A percentile compares a stretch with the other conserved stretches of the same genome.
These are phyloP conservation scores for Drosophila prosaltans DNA, from an alignment of 1,140 invertebrate species.

Conservation along the genomic window DNA sequence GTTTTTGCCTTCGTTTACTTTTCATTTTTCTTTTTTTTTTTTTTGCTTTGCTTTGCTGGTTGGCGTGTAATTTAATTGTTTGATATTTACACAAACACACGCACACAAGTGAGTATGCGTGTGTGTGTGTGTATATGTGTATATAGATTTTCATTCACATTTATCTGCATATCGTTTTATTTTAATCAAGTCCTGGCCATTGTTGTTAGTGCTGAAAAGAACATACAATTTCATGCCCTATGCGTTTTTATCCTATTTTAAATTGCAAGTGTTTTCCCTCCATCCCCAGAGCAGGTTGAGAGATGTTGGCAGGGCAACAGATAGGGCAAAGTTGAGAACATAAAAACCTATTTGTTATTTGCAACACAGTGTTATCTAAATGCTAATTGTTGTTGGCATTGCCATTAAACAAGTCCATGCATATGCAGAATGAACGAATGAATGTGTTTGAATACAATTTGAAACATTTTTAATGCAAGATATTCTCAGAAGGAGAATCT, in stretches of 20 bases:
- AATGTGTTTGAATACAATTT: conserved; percentile 12
- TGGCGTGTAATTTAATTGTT: conserved; percentile 74
- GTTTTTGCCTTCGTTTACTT: conserved; percentile 48
- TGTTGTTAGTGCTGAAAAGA: conserved; percentile 27
- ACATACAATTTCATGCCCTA: conserved; percentile 57
- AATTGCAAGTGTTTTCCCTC: conserved; percentile 24
- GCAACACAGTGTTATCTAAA: conserved; percentile 52
- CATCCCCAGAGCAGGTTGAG: not conserved
- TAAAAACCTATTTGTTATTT: conserved; percentile 38
- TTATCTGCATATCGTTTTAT: conserved; percentile 44
- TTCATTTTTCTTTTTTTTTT: not conserved
- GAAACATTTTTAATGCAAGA: conserved; percentile 4
- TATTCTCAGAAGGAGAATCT: not conserved
- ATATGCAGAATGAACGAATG: not conserved
- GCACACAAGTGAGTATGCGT: conserved; percentile 17
- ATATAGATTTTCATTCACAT: conserved; percentile 5
- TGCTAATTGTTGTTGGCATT: conserved; percentile 67
- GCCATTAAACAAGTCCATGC: conserved; percentile 39
- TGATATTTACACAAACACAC: conserved; percentile 58
- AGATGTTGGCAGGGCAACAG: not conserved
- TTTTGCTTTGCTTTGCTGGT: conserved; percentile 10
- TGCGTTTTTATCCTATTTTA: conserved; percentile 45
- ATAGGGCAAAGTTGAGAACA: not conserved
- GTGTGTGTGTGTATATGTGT: conserved; percentile 10
- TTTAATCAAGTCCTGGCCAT: conserved; percentile 60